These are phyloP conservation scores for Pyrgus malvae DNA, from an alignment of 2,888 invertebrate genomes.

Conservation along the genomic window DNA sequence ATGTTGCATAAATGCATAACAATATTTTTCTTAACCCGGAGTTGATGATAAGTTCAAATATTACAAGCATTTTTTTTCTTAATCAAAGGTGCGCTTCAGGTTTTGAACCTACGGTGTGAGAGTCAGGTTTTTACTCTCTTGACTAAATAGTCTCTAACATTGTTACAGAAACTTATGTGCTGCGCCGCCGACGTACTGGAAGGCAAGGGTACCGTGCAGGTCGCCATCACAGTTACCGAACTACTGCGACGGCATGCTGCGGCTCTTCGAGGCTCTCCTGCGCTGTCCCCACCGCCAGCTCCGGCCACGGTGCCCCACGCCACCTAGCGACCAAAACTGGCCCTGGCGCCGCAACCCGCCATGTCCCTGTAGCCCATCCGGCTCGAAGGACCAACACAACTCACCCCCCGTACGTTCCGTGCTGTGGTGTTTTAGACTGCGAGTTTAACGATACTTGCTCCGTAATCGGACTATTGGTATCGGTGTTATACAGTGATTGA, in stretches of 20 bases:
- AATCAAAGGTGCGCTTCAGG: too few relatives aligned
- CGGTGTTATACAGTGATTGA: background rate
- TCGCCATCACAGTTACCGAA: constrained; percentile 94
- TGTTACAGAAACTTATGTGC: constrained; percentile 92
- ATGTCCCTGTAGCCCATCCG: constrained; percentile 50
- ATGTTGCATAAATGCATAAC: too few relatives aligned
- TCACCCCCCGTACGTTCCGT: constrained; percentile 7
- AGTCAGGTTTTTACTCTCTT: too few relatives aligned
- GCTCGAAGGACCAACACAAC: constrained; percentile 16
- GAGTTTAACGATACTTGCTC: constrained; percentile 1
- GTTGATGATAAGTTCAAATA: too few relatives aligned
- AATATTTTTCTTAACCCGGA: too few relatives aligned
- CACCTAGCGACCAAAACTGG: constrained; percentile 69
- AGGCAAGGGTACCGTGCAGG: constrained; percentile 92
- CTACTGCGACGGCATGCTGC: constrained; percentile 83
- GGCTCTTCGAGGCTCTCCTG: constrained; percentile 41
- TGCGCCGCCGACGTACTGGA: constrained; percentile 96
- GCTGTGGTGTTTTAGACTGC: constrained; percentile 4
- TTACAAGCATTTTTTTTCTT: too few relatives aligned
- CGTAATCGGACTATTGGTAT: background rate
- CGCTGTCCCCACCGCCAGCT: constrained; percentile 33
- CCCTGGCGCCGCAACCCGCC: constrained; percentile 65
- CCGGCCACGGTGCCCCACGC: constrained; percentile 44
- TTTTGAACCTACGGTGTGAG: too few relatives aligned
- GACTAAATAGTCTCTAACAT: too few relatives aligned